Conservation (phyloP, 2,888 invertebrate genomes). For the Eilema griseolum region DNA sequence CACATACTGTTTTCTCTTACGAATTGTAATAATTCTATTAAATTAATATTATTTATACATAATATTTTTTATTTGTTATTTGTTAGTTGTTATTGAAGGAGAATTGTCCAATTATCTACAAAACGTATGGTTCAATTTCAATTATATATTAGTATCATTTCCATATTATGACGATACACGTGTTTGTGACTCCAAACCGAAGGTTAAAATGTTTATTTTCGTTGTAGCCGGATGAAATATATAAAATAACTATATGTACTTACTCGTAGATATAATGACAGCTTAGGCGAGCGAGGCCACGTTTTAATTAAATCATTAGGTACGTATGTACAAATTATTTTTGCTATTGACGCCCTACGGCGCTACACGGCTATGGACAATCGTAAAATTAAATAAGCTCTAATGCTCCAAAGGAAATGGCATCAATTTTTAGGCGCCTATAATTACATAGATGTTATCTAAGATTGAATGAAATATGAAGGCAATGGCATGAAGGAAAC, state of each 20-base stretch:
- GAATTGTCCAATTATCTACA: not conserved
- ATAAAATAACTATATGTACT: slow-evolving; percentile 41
- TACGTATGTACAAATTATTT: slow-evolving; percentile 46
- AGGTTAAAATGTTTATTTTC: slow-evolving; percentile 55
- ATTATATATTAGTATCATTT: slow-evolving; percentile 3
- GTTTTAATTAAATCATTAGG: slow-evolving; percentile 65
- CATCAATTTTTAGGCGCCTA: slow-evolving; percentile 27
- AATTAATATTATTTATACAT: no score
- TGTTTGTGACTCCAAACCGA: slow-evolving; percentile 28
- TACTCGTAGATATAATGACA: slow-evolving; percentile 55
- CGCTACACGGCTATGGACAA: slow-evolving; percentile 33
- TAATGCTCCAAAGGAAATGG: slow-evolving; percentile 29
- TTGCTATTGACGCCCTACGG: slow-evolving; percentile 49
- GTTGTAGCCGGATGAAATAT: slow-evolving; percentile 58
- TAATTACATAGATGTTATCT: slow-evolving; percentile 28
- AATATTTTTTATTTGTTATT: no score
- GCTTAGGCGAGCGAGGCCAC: slow-evolving; percentile 59
- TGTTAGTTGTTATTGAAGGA: not conserved
- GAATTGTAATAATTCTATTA: no score
- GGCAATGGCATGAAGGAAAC: not conserved
- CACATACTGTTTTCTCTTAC: no score
- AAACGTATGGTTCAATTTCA: not conserved
- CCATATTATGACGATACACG: slow-evolving; percentile 11
- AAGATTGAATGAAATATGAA: not conserved
- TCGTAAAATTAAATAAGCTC: slow-evolving; percentile 17